A percentile compares a stretch with the other conserved stretches of the same genome.
Evolutionary conservation across 2,113 vertebrate genomes (phyloP).

Genomic region (Turnix velox): DNA sequence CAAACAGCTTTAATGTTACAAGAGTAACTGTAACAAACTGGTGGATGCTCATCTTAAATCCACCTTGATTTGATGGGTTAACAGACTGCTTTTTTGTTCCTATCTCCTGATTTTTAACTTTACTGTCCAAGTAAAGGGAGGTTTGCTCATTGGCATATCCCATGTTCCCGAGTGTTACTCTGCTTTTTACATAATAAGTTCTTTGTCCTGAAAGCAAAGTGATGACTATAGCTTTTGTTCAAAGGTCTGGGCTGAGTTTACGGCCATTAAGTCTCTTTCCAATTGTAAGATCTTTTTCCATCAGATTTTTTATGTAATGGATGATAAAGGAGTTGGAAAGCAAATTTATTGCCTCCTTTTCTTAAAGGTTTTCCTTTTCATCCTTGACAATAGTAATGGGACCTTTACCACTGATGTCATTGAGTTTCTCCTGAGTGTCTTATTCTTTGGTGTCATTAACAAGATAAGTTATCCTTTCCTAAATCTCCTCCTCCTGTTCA

Average conservation of each 20-base stretch:
- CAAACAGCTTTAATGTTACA: not conserved
- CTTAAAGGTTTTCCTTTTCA: conserved; percentile 39
- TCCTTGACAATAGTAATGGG: not conserved
- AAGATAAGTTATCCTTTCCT: conserved; percentile 38
- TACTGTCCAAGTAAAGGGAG: not conserved
- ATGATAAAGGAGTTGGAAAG: conserved; percentile 43
- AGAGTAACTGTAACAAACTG: not conserved
- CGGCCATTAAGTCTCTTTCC: conserved; percentile 28
- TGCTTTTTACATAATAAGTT: conserved; percentile 20
- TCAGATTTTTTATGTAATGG: conserved; percentile 26
- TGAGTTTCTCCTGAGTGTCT: conserved; percentile 17
- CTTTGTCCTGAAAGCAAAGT: conserved; percentile 40
- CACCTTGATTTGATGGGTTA: not conserved
- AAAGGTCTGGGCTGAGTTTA: conserved; percentile 1
- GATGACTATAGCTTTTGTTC: conserved; percentile 55
- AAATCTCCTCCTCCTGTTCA: conserved; percentile 32
- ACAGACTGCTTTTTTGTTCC: not conserved
- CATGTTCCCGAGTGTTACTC: not conserved
- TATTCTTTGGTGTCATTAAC: not conserved
- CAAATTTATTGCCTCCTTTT: conserved; percentile 38
- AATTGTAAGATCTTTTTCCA: conserved; percentile 34
- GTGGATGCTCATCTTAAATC: not conserved
- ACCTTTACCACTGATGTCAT: not conserved
- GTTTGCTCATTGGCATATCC: not conserved
- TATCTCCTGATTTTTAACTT: not conserved